Percentiles rank a stretch among this genome's conserved stretches.
These are phyloP conservation scores for Cotesia congregata DNA, from an alignment of 2,888 invertebrate genomes.

Conservation along the genomic window DNA sequence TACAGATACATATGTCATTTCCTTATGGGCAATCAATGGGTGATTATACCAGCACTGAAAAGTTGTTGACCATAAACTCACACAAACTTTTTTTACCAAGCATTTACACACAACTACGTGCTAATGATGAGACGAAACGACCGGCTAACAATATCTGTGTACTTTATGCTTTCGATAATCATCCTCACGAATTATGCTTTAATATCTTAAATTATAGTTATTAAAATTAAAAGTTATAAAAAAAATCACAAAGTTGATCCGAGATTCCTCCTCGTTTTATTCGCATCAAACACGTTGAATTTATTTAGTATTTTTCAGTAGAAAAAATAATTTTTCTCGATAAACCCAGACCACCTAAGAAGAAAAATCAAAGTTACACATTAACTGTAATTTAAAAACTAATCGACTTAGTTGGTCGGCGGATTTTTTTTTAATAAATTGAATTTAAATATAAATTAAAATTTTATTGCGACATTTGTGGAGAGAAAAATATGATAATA, in stretches of 20 bases:
- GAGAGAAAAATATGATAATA: constrained; percentile 20
- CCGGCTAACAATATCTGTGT: constrained; percentile 14
- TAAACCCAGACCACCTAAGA: neutral
- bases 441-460: neutral
- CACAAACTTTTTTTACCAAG: neutral
- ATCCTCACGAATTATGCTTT: constrained; percentile 23
- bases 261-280: neutral
- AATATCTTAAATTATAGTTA: neutral
- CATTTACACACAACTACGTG: constrained; percentile 5
- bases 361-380: neutral
- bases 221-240: neutral
- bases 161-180: constrained; percentile 23
- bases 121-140: constrained; percentile 27
- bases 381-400: neutral
- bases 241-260: neutral
- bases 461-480: constrained; percentile 12
- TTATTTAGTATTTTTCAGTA: neutral
- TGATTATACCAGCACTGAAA: constrained; percentile 41
- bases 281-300: neutral
- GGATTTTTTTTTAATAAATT: neutral
- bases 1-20: neutral
- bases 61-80: constrained; percentile 25
- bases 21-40: constrained; percentile 61
- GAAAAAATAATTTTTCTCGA: neutral
- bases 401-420: neutral